Percentiles rank a stretch among this genome's conserved stretches.
Conservation (phyloP, 2,113 vertebrate genomes). For the Boleophthalmus pectinirostris region DNA sequence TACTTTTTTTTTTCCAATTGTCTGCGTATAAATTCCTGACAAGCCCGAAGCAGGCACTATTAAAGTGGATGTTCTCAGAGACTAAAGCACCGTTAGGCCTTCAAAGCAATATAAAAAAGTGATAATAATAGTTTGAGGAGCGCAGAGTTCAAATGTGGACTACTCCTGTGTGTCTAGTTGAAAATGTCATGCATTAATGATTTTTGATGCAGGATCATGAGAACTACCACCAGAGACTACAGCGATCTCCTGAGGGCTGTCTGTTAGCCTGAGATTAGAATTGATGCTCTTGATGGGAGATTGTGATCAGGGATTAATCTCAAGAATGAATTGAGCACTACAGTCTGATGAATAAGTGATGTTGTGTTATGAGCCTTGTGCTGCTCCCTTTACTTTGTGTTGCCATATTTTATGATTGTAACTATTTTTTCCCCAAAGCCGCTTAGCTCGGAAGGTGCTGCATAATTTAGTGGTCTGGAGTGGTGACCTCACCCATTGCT, state of each 20-base stretch:
- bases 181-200: background rate
- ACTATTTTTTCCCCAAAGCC: conserved; percentile 31
- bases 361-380: background rate
- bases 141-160: background rate
- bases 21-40: background rate
- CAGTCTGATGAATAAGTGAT: background rate
- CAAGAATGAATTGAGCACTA: background rate
- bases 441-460: conserved; percentile 40
- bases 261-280: background rate
- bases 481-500: conserved; percentile 50
- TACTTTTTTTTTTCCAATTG: background rate
- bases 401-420: conserved; percentile 27
- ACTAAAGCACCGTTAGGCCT: background rate
- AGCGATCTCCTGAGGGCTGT: background rate
- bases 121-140: background rate
- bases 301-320: background rate
- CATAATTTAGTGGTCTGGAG: conserved; percentile 58
- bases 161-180: background rate
- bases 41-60: background rate
- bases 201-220: background rate
- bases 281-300: background rate
- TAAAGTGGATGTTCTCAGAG: background rate
- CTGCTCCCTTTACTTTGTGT: conserved; percentile 26
- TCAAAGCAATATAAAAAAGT: background rate
- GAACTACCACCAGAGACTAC: background rate